Evolutionary conservation across 2,113 vertebrate genomes (phyloP).

Genomic region (Mesitornis unicolor): DNA sequence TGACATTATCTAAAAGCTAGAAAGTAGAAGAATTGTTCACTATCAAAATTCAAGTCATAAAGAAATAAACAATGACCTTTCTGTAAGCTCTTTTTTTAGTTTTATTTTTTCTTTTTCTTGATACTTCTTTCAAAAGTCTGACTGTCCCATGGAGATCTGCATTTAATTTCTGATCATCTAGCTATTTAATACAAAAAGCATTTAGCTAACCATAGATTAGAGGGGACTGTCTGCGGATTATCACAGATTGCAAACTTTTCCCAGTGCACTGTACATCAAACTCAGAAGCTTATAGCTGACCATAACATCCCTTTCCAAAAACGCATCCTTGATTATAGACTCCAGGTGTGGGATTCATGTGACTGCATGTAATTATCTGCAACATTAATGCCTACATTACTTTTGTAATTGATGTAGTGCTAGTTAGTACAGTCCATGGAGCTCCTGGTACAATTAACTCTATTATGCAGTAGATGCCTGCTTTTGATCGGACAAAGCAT

Average conservation of each 20-base stretch:
- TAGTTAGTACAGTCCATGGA: not conserved
- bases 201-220: not conserved
- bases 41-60: not conserved
- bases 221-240: not conserved
- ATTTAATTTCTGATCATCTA: not conserved
- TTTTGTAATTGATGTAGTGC: not conserved
- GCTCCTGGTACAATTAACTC: not conserved
- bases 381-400: not conserved
- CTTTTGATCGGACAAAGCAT: not conserved
- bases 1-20: not conserved
- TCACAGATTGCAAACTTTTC: not conserved
- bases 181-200: not conserved
- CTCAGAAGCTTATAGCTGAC: not conserved
- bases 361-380: not conserved
- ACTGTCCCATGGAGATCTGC: not conserved
- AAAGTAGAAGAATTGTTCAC: not conserved
- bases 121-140: not conserved
- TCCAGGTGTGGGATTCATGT: not conserved
- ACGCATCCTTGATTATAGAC: not conserved
- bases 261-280: not conserved
- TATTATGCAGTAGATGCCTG: not conserved
- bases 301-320: not conserved
- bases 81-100: not conserved
- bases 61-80: not conserved
- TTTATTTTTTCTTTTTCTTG: not conserved